Conservation (phyloP, 2,888 invertebrate species). For the Cheiracanthium punctorium region DNA sequence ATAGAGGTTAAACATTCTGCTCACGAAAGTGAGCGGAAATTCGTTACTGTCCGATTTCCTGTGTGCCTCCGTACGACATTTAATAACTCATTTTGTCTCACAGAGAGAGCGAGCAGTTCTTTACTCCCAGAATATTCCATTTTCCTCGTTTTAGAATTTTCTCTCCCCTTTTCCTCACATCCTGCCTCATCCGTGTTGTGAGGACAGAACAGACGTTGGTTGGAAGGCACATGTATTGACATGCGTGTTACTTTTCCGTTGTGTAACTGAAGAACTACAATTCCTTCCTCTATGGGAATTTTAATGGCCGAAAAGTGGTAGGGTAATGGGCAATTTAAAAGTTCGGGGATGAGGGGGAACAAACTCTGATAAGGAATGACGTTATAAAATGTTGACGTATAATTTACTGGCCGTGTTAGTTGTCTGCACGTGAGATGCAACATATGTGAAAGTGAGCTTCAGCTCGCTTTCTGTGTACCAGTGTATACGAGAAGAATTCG, state of each 20-base stretch:
- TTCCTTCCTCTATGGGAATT: constrained; percentile 3
- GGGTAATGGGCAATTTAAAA: not conserved
- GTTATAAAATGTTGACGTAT: too few species aligned
- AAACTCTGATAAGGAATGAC: not conserved
- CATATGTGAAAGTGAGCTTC: too few species aligned
- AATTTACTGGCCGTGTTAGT: too few species aligned
- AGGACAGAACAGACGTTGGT: not conserved
- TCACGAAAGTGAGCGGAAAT: not conserved
- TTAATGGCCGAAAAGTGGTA: not conserved
- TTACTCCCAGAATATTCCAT: not conserved
- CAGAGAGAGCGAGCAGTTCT: not conserved
- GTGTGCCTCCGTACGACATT: not conserved
- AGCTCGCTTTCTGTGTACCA: too few species aligned
- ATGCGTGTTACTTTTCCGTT: not conserved
- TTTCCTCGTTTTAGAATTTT: not conserved
- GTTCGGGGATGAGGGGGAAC: not conserved
- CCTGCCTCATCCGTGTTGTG: not conserved
- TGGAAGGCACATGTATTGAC: not conserved
- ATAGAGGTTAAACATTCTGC: not conserved
- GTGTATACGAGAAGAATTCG: too few species aligned
- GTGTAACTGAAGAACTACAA: not conserved
- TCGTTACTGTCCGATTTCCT: constrained; percentile 13
- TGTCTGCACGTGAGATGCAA: too few species aligned
- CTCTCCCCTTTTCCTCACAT: not conserved
- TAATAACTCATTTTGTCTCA: constrained; percentile 12